These are phyloP conservation scores for Chrysotoxum bicinctum DNA, from an alignment of 2,888 invertebrate genomes.

Conservation along the genomic window DNA sequence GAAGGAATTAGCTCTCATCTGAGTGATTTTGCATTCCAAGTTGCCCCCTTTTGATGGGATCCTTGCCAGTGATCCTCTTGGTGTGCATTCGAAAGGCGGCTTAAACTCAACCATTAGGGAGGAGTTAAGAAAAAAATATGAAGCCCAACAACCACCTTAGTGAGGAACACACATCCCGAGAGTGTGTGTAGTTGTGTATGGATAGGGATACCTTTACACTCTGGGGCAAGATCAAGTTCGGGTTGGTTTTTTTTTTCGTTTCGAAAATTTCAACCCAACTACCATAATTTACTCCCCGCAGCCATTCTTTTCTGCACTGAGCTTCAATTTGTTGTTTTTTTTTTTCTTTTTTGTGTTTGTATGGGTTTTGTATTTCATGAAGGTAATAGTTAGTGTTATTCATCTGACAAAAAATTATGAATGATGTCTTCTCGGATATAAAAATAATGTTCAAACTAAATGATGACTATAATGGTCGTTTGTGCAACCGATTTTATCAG, in stretches of 20 bases:
- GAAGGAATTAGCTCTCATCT: conserved; percentile 21
- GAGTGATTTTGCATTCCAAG: conserved; percentile 62
- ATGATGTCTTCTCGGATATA: conserved; percentile 66
- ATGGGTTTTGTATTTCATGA: conserved; percentile 1
- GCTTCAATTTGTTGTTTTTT: conserved; percentile 50
- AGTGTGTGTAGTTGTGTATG: conserved; percentile 29
- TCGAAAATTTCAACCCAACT: conserved; percentile 45
- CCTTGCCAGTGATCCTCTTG: conserved; percentile 36
- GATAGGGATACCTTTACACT: conserved; percentile 9
- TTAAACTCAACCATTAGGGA: conserved; percentile 72
- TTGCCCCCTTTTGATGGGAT: conserved; percentile 57
- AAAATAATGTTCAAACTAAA: conserved; percentile 65
- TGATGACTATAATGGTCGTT: conserved; percentile 62
- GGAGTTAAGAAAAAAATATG: conserved; percentile 50
- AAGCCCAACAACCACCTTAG: conserved; percentile 60
- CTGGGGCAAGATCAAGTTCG: conserved; percentile 64
- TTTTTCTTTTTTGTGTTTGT: neutral
- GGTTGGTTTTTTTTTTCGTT: neutral
- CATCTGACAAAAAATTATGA: conserved; percentile 65
- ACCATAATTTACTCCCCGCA: conserved; percentile 72
- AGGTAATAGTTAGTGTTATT: conserved; percentile 22
- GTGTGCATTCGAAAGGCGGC: conserved; percentile 56
- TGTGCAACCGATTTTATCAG: conserved; percentile 50
- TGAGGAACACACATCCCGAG: neutral
- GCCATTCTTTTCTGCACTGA: conserved; percentile 56